Conservation (phyloP, 2,888 invertebrate genomes). For the Disparrhopalites patrizii region DNA sequence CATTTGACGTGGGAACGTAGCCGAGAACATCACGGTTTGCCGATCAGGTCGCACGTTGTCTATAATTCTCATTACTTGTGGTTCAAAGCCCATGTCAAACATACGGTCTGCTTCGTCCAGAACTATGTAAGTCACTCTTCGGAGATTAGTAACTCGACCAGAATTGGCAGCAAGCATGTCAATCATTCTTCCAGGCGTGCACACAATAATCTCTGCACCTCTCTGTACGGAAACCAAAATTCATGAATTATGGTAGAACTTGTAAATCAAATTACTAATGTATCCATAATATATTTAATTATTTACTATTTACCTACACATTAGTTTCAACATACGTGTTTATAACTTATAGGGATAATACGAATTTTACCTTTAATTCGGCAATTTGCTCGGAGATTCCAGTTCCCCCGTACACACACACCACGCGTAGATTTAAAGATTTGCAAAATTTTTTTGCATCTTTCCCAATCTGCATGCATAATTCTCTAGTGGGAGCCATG, state of each 20-base stretch:
- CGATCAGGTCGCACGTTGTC: slow-evolving; percentile 95
- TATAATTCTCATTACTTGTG: slow-evolving; percentile 95
- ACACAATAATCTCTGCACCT: slow-evolving; percentile 97
- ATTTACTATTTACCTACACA: not conserved
- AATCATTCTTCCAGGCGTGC: slow-evolving; percentile 99
- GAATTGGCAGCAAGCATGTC: slow-evolving; percentile 99
- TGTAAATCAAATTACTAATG: not conserved
- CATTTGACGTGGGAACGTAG: slow-evolving; percentile 98
- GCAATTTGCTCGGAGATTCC: slow-evolving; percentile 95
- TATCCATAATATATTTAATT: slow-evolving; percentile 56
- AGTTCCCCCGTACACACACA: slow-evolving; percentile 98
- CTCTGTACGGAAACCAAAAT: slow-evolving; percentile 56
- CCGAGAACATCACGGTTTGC: slow-evolving; percentile 98
- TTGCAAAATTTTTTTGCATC: slow-evolving; percentile 95
- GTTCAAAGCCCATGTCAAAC: slow-evolving; percentile 99
- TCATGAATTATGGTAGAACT: not conserved
- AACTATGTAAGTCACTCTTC: slow-evolving; percentile 95
- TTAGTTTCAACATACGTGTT: not conserved
- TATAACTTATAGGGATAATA: too few relatives aligned
- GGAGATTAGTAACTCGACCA: slow-evolving; percentile 87
- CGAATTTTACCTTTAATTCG: slow-evolving; percentile 65
- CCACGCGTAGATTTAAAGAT: slow-evolving; percentile 75
- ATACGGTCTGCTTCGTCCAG: slow-evolving; percentile 98
- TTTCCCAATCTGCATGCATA: slow-evolving; percentile 97
- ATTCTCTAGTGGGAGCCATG: slow-evolving; percentile 96